A percentile compares a stretch with the other conserved stretches of the same genome.
These are phyloP conservation scores for Albula glossodonta DNA, from an alignment of 2,113 vertebrate genomes.

Conservation along the genomic window DNA sequence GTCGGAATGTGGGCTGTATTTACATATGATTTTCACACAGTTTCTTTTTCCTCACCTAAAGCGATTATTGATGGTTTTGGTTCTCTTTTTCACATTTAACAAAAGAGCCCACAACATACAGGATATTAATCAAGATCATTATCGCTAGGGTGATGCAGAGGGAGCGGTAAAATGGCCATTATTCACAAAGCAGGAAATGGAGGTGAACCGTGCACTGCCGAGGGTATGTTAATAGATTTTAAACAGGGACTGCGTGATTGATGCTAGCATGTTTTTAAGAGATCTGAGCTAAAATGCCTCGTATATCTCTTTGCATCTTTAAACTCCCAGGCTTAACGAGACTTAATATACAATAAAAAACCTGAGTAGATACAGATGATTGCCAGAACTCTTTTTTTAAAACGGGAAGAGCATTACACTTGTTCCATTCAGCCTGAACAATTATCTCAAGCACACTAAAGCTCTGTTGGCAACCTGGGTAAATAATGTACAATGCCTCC, in stretches of 20 bases:
- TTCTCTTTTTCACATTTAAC: constrained; percentile 21
- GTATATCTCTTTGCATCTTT: constrained; percentile 31
- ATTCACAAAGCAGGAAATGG: constrained; percentile 60
- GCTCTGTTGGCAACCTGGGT: not conserved
- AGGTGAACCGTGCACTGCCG: constrained; percentile 52
- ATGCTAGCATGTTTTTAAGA: constrained; percentile 13
- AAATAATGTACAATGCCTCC: not conserved
- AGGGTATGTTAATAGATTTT: constrained; percentile 55
- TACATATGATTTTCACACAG: not conserved
- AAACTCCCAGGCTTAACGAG: constrained; percentile 3
- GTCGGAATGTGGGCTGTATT: no score
- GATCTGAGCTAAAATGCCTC: constrained; percentile 30
- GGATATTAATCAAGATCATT: constrained; percentile 65
- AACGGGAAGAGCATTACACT: not conserved
- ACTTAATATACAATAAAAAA: not conserved
- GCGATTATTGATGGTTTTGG: constrained; percentile 17
- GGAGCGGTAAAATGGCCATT: constrained; percentile 57
- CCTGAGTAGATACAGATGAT: not conserved
- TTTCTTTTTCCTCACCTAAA: not conserved
- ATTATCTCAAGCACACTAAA: not conserved
- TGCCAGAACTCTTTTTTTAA: no score
- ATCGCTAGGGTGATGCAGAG: constrained; percentile 51
- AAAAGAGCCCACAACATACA: constrained; percentile 5
- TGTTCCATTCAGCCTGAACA: not conserved
- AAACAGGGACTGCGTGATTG: constrained; percentile 40